Base-by-base conservation (phyloP, 2,888 invertebrate genomes). In the Phyllotreta striolata region DNA sequence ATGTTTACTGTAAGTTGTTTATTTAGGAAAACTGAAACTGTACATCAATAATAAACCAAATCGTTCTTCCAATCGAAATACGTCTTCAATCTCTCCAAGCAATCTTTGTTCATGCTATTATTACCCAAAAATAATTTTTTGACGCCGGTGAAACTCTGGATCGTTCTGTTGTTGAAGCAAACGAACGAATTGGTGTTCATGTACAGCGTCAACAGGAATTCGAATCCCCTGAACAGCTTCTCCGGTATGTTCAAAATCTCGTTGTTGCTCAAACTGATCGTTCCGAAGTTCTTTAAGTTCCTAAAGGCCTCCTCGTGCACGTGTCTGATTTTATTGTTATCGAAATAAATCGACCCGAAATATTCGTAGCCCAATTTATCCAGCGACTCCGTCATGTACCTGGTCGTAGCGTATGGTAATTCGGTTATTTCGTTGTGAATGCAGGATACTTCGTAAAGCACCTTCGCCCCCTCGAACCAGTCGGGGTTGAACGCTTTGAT, bases 131-230 rank as follows among this genome's bases (percentile, higher is more conserved):
- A 70, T 12, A 70, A 52, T 13, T 63, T 40, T 35, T 63, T 66
- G 4, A 70, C 55, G 7, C 68, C 68, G 35, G 63, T 54, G 34
- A 70, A 68, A 62, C 68, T 70, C 3, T 41, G n/a, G 1, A 70
- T 37, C 1, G 67, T 69, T n/a, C 24, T 38, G 38, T 70, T 66
- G 10, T 49, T 47, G n/a, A 70, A 67, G 57, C 70, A 70, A 55
- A 70, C 66, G 52, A 70, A 69, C n/a, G 65, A 55, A 58, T 70
- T 70, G 0, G 64, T 60, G 49, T 69, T 69, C 67, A 70, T 64
- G 46, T 70, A 63, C 39, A 69, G 47, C 44, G 57, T 67, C 8
- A 66, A 58, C 24, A 70, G 46, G 55, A 69, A 70, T 12, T 63
- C 46, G 12, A 70, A 63, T 34, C 66, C 46, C 3, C 44, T 49